Percentiles rank a stretch among this genome's conserved stretches.
Conservation (phyloP, 1,140 invertebrate genomes). For the Fopius arisanus region DNA sequence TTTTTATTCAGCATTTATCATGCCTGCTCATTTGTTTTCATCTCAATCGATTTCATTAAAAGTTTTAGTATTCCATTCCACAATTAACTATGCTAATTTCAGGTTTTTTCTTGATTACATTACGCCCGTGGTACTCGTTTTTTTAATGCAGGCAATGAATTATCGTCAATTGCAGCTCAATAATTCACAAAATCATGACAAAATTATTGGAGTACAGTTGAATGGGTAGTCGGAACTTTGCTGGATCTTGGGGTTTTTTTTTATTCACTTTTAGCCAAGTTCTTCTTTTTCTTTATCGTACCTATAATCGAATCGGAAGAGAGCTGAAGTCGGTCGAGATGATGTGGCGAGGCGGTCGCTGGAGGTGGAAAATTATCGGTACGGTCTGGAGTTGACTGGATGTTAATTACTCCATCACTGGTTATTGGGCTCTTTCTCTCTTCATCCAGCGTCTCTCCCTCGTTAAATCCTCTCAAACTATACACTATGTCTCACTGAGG, state of each 20-base stretch:
- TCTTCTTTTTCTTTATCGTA: background rate
- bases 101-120: background rate
- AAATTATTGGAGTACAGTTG: background rate
- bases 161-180: background rate
- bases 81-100: slow-evolving; percentile 5
- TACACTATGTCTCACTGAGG: background rate
- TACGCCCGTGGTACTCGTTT: background rate
- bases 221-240: background rate
- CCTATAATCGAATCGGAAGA: slow-evolving; percentile 26
- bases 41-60: slow-evolving; percentile 2
- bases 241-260: background rate
- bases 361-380: slow-evolving; percentile 48
- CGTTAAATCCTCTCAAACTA: background rate
- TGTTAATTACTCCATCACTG: slow-evolving; percentile 54
- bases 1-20: background rate
- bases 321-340: background rate
- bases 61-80: slow-evolving; percentile 1
- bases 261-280: background rate
- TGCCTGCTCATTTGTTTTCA: background rate
- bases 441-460: background rate
- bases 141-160: background rate
- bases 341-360: background rate
- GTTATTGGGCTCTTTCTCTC: slow-evolving; percentile 14
- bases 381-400: slow-evolving; percentile 50
- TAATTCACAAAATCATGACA: background rate